These are phyloP conservation scores for Drosophila quadrilineata DNA, from an alignment of 1,140 invertebrate species.

Conservation along the genomic window DNA sequence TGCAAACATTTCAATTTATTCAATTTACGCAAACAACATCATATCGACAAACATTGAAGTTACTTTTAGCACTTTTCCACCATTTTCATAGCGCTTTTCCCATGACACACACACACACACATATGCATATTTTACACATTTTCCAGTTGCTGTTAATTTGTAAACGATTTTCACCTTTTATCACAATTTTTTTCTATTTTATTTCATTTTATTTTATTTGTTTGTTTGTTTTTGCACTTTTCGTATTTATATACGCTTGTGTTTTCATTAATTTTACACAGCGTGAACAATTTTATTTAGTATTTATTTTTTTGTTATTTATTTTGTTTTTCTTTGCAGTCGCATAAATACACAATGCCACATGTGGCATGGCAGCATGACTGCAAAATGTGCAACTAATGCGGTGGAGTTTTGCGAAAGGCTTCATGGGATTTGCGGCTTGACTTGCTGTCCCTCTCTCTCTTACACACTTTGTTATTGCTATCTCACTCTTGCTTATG, in stretches of 20 bases:
- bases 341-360: no score
- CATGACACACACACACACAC: no score
- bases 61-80: slow-evolving; percentile 44
- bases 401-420: no score
- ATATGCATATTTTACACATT: no score
- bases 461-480: neutral
- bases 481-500: slow-evolving; percentile 15
- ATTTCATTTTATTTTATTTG: neutral
- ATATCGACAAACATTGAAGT: no score
- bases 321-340: no score
- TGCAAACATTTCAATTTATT: no score
- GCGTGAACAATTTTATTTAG: no score
- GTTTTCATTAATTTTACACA: slow-evolving; percentile 19
- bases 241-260: neutral
- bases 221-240: neutral
- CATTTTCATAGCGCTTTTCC: neutral
- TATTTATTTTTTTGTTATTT: no score
- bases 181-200: slow-evolving; percentile 3
- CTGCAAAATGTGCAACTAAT: no score
- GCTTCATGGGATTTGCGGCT: slow-evolving; percentile 10
- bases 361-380: no score
- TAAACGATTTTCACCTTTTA: slow-evolving; percentile 53
- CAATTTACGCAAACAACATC: no score
- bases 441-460: neutral
- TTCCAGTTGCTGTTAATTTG: slow-evolving; percentile 55